A percentile compares a stretch with the other conserved stretches of the same genome.
Evolutionary conservation across 2,113 vertebrate species (phyloP).

Genomic region (Halcyon malimbica): DNA sequence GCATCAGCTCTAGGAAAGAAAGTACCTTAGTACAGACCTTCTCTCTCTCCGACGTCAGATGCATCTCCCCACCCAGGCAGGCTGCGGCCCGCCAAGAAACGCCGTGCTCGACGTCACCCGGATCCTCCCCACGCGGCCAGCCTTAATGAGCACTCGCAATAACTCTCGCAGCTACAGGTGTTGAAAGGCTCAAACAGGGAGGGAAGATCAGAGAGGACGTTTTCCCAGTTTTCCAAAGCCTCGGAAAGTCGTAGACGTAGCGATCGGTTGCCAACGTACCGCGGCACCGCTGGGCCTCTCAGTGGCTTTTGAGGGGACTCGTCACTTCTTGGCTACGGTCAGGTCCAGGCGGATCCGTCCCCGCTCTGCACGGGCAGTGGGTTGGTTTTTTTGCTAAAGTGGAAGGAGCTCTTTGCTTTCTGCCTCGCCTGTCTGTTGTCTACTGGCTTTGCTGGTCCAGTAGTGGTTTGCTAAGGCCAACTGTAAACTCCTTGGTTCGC

Average conservation of each 20-base stretch:
- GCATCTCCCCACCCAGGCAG: conserved; percentile 1
- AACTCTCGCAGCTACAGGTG: conserved; percentile 42
- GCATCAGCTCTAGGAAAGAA: not conserved
- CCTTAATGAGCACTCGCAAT: not conserved
- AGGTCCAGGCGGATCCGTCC: not conserved
- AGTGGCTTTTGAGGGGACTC: not conserved
- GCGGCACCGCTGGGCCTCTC: not conserved
- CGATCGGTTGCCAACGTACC: not conserved
- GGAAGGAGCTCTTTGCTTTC: conserved; percentile 48
- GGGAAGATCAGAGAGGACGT: not conserved
- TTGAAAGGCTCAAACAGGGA: not conserved
- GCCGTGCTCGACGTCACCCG: not conserved
- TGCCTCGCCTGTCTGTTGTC: conserved; percentile 49
- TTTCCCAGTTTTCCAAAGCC: not conserved
- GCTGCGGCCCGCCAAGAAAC: not conserved
- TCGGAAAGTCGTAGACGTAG: not conserved
- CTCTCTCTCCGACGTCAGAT: not conserved
- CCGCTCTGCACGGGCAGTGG: not conserved
- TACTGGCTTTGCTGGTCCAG: conserved; percentile 48
- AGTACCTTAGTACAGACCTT: not conserved
- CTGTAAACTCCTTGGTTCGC: conserved; percentile 34
- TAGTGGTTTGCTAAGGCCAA: conserved; percentile 14
- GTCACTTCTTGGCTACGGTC: not conserved
- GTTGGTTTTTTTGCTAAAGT: not conserved
- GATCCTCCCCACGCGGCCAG: not conserved